phyloP scores from a whole-genome alignment of 2,113 vertebrate species.

The Scytalopus superciliaris region DNA sequence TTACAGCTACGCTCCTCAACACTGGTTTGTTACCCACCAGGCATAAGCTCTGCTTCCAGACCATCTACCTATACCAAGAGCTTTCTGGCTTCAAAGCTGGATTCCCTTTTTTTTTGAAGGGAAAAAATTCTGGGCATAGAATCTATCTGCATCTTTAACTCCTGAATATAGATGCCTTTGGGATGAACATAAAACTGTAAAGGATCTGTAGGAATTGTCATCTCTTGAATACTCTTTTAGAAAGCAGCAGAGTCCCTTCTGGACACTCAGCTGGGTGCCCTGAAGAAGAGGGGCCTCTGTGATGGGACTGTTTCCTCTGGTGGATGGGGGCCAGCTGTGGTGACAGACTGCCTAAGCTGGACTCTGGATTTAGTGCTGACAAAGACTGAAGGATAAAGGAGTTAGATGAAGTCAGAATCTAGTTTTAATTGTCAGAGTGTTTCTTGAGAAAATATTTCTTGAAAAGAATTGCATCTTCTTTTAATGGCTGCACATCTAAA shows the following conservation, averaged over 20 bases:
- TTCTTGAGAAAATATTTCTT: not conserved
- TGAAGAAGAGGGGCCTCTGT: not conserved
- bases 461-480: not conserved
- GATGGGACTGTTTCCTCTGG: not conserved
- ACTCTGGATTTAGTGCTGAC: not conserved
- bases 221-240: not conserved
- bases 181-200: not conserved
- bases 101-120: not conserved
- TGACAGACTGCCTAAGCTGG: not conserved
- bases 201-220: accelerated
- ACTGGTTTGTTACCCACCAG: not conserved
- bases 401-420: not conserved
- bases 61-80: not conserved
- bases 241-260: not conserved
- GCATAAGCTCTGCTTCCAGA: not conserved
- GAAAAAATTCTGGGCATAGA: not conserved
- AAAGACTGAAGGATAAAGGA: not conserved
- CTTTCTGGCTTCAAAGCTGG: not conserved
- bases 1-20: not conserved
- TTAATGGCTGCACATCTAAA: not conserved
- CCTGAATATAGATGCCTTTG: not conserved
- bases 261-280: not conserved
- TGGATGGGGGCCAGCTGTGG: not conserved
- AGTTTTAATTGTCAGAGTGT: not conserved
- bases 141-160: not conserved